Base-by-base conservation (phyloP, 2,113 vertebrate species). In the Oceanodroma tethys region DNA sequence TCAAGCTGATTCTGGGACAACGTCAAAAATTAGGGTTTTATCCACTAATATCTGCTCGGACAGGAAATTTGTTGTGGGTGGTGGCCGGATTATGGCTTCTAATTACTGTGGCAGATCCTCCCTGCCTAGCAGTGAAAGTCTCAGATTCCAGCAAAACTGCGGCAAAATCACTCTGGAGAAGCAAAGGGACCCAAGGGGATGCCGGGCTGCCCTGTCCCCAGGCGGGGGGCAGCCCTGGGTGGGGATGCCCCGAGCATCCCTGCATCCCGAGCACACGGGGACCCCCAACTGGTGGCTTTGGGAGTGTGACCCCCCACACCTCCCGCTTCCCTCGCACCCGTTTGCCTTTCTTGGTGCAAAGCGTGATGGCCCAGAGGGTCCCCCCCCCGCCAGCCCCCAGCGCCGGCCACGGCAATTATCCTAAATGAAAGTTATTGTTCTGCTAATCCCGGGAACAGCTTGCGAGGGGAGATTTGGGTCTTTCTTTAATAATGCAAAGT, bases 371-470 rank as follows among this genome's bases (percentile, higher is more conserved):
- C 34, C 81, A 52, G 72, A 70, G 90, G 47, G n/a, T 45, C 16
- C 32, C 67, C 88, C 88, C 75, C 62, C 70, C 19, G 1, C 52
- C 84, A 96, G 92, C 86, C 97, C 95, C 90, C 86, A 96, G 94
- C 27, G 55, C 97, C 42, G 73, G 97, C 95, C 97, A 97, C 82
- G 93, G 98, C 98, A 98, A 98, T 98, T 98, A 98, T 97, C 97
- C 95, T 97, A 97, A 98, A 98, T 98, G 98, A 98, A 98, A 99
- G 98, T 98, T 98, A 98, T 98, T 98, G 98, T 98, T 98, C 96
- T 97, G 97, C 95, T 98, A 98, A 99, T 98, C 98, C 98, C 1
- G 4, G 93, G 97, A 98, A 98, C 98, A 98, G 98, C 98, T 98
- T 98, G 98, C 92, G 11, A 95, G 87, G 96, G 94, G 98, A 98